phyloP scores from a whole-genome alignment of 2,113 vertebrate species.

The Sus scrofa region T2T-Sscrofa CM000813.6:42941001-42941500 shows the following conservation, averaged over 20 bases:
- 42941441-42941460: not conserved
- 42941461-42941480: not conserved
- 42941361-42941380: not conserved
- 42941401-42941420: not conserved
- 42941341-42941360: not conserved
- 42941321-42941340: fast-evolving
- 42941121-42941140: not conserved
- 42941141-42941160: not conserved
- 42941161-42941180: not conserved
- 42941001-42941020: not conserved
- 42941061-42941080: not conserved
- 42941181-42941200: not conserved
- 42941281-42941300: too few species aligned
- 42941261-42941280: not conserved
- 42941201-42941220: not conserved
- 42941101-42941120: not conserved
- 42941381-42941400: not conserved
- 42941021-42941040: not conserved
- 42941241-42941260: not conserved
- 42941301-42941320: fast-evolving
- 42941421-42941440: not conserved
- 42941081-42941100: fast-evolving
- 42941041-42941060: not conserved
- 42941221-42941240: not conserved
- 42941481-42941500: not conserved